Conservation (phyloP, 2,888 invertebrate genomes). For the Netelia inedita region DNA sequence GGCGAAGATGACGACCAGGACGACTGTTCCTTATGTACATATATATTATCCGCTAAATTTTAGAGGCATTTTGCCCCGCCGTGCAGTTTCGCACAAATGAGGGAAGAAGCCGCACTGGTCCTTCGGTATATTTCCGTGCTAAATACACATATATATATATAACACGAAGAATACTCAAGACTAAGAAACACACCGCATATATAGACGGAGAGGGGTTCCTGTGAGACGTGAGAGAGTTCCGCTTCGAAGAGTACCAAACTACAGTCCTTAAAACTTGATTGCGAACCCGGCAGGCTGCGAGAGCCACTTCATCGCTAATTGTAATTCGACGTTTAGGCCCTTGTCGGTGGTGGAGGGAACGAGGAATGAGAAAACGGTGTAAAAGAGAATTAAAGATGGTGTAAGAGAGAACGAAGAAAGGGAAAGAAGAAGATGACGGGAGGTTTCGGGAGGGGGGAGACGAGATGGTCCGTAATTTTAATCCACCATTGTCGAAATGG, state of each 20-base stretch:
- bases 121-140: conserved; percentile 1
- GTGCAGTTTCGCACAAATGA: conserved; percentile 59
- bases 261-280: conserved; percentile 76
- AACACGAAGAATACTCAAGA: conserved; percentile 23
- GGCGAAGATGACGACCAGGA: conserved; percentile 30
- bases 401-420: conserved; percentile 30
- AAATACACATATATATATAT: conserved; percentile 10
- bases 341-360: conserved; percentile 53
- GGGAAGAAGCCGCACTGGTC: conserved; percentile 39
- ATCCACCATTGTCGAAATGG: conserved; percentile 77
- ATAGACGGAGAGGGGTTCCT: not conserved
- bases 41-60: conserved; percentile 42
- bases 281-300: conserved; percentile 70
- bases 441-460: conserved; percentile 11
- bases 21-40: conserved; percentile 1
- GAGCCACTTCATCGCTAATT: conserved; percentile 81
- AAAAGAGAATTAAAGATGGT: conserved; percentile 7
- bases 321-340: conserved; percentile 81
- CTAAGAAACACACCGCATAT: not conserved
- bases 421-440: conserved; percentile 55
- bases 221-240: conserved; percentile 44
- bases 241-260: conserved; percentile 70
- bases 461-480: conserved; percentile 77
- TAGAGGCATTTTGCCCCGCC: conserved; percentile 10
- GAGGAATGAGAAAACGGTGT: conserved; percentile 58